A percentile compares a stretch with the other conserved stretches of the same genome.
phyloP scores from a whole-genome alignment of 2,113 vertebrate species.

The Nyctereutes procyonoides region DNA sequence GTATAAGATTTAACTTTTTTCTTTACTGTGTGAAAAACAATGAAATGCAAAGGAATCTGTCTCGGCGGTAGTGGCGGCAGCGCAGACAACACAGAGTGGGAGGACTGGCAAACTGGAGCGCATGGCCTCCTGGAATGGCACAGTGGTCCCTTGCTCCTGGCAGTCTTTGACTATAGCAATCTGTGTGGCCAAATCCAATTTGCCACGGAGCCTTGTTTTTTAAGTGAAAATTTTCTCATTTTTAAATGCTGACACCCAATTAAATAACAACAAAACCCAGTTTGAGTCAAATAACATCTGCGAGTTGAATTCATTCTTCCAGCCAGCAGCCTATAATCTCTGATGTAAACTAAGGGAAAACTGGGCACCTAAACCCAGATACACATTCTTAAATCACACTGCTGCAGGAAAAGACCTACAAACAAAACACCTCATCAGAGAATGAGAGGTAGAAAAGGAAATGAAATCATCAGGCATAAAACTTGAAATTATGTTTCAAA shows the following conservation, averaged over 20 bases:
- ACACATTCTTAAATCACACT: neutral
- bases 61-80: neutral
- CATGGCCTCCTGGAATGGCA: neutral
- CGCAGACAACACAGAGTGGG: neutral
- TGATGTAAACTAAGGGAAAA: neutral
- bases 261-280: neutral
- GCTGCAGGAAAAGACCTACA: neutral
- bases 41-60: neutral
- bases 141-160: neutral
- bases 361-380: neutral
- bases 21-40: neutral
- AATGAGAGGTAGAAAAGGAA: neutral
- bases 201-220: neutral
- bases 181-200: neutral
- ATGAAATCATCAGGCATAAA: neutral
- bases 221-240: neutral
- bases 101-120: neutral
- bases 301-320: neutral
- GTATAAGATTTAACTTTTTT: neutral
- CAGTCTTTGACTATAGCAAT: neutral
- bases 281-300: neutral
- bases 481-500: neutral
- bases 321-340: neutral
- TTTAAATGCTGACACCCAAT: conserved; percentile 4
- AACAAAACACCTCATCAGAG: neutral